Percentiles rank a stretch among this genome's conserved stretches.
Evolutionary conservation across 35 echinoderm and acorn worm genomes (phyloP).

Genomic region (Ophioderma brevispina): DNA sequence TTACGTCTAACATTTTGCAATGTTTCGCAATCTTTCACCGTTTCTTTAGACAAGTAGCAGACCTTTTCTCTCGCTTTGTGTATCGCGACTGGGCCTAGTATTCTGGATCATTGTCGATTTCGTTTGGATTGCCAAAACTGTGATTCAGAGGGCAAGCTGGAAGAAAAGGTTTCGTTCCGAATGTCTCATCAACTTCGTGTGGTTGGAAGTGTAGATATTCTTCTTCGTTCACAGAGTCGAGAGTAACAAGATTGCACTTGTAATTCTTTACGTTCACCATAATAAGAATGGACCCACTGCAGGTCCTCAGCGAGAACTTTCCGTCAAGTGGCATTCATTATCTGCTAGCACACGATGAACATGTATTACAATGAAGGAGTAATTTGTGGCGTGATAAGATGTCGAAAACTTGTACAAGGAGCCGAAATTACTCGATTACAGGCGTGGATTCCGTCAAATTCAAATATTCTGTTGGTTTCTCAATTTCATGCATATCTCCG

Average conservation of each 20-base stretch:
- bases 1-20: not conserved
- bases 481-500: not conserved
- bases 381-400: not conserved
- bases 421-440: not conserved
- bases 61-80: not conserved
- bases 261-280: not conserved
- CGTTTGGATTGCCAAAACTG: not conserved
- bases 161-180: not conserved
- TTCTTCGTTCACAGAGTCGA: not conserved
- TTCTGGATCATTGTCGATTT: not conserved
- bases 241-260: not conserved
- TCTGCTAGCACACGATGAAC: not conserved
- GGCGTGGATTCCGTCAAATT: constrained; percentile 2
- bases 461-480: not conserved
- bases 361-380: not conserved
- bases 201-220: not conserved
- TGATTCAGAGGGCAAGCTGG: not conserved
- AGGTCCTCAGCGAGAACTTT: not conserved
- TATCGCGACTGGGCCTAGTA: not conserved
- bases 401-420: constrained; percentile 19
- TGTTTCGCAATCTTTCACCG: not conserved
- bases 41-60: not conserved
- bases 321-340: not conserved
- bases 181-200: not conserved
- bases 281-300: not conserved